Conservation (phyloP, 2,797 vertebrate genomes). For the Urosaurus nigricauda region DNA sequence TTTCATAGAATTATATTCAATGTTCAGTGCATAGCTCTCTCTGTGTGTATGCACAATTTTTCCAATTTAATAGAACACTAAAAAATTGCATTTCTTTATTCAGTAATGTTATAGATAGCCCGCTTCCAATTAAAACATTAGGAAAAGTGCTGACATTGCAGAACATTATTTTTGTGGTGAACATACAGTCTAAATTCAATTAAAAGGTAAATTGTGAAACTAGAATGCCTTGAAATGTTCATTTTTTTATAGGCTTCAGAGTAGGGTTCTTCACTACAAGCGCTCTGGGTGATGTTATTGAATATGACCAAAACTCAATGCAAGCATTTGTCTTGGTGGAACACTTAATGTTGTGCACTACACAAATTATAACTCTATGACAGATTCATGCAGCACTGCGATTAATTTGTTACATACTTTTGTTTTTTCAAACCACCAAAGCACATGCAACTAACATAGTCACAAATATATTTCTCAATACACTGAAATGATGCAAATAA, state of each 20-base stretch:
- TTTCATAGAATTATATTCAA: conserved; percentile 48
- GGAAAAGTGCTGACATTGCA: conserved; percentile 41
- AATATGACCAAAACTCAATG: conserved; percentile 17
- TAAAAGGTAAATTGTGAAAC: conserved; percentile 44
- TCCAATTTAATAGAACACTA: background rate
- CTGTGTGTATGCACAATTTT: background rate
- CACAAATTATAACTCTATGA: background rate
- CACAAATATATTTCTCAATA: background rate
- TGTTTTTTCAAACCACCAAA: conserved; percentile 21
- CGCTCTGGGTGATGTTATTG: background rate
- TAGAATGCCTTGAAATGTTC: conserved; percentile 42
- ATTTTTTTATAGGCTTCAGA: background rate
- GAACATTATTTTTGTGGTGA: conserved; percentile 49
- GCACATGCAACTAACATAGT: background rate
- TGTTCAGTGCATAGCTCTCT: conserved; percentile 31
- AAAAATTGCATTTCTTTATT: background rate
- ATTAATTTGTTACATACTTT: conserved; percentile 20
- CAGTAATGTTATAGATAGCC: conserved; percentile 27
- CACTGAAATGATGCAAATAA: background rate
- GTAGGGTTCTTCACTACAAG: conserved; percentile 11
- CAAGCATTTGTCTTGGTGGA: background rate
- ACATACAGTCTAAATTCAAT: conserved; percentile 53
- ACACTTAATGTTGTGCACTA: background rate
- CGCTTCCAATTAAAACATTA: conserved; percentile 41
- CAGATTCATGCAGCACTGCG: background rate